phyloP scores from a whole-genome alignment of 2,888 invertebrate species.

The Agrochola macilenta region DNA sequence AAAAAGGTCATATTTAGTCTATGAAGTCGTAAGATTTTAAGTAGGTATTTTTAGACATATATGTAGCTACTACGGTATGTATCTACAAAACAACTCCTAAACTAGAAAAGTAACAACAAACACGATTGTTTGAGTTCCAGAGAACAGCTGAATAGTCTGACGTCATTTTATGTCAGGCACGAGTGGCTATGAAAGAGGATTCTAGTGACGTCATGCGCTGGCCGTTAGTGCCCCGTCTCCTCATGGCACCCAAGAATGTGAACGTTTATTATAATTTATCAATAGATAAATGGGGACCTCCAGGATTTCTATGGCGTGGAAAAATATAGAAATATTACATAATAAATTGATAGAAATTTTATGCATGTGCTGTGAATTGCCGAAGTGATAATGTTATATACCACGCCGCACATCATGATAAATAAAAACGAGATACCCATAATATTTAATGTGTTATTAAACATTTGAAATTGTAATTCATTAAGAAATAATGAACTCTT shows the following conservation, averaged over 20 bases:
- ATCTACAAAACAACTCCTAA: conserved; percentile 18
- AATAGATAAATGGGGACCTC: conserved; percentile 35
- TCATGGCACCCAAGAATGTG: conserved; percentile 47
- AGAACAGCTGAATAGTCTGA: conserved; percentile 61
- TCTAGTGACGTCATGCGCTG: conserved; percentile 58
- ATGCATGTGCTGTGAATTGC: background rate
- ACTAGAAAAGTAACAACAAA: conserved; percentile 50
- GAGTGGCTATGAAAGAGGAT: conserved; percentile 61
- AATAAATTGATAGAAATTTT: background rate
- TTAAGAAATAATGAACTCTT: too few species aligned
- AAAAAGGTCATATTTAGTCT: background rate
- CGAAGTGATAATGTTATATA: background rate
- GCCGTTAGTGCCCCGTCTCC: conserved; percentile 52
- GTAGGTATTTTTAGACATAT: too few species aligned
- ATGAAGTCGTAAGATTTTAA: too few species aligned
- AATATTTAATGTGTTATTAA: background rate
- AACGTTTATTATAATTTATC: conserved; percentile 46
- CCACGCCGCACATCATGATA: too few species aligned
- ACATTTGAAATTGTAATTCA: background rate
- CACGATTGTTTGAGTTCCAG: conserved; percentile 39
- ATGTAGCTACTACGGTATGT: too few species aligned
- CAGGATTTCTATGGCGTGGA: conserved; percentile 12
- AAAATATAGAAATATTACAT: background rate
- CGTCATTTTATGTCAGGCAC: conserved; percentile 63
- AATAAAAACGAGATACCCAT: too few species aligned